Base-by-base conservation (phyloP, 2,797 vertebrate species). In the Yasuhikotakia modesta region DNA sequence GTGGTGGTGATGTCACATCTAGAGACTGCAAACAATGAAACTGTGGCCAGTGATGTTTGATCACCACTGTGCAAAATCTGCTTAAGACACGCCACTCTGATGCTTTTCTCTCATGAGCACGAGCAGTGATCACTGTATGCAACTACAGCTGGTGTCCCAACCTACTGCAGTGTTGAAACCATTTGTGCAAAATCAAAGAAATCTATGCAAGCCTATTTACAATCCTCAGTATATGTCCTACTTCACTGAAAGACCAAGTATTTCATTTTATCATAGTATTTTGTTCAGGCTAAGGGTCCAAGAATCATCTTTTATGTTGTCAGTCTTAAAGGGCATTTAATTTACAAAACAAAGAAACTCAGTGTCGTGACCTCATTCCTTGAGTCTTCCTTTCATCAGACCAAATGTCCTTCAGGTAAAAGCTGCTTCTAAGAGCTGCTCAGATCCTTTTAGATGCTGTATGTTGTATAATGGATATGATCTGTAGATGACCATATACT, bases 191-290 rank as follows among this genome's bases (percentile, higher is more conserved):
- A 61, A 61, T 60, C 21, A 64, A 71, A 76, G 65, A 76, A 19
- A 76, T 64, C 76, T 70, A 70, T 64, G 68, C 76, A 78, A 78
- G 58, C 63, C 6, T 53, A 55, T 14, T 17, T 76, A 78, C 21
- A 78, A 70, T 61, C 30, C 16, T 43, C 27, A 24, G 35, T 61
- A 22, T 76, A 22, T 21, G 45, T 70, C 10, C 61, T 48, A n/a
- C 24, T 13, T 58, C 7, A 19, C 21, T 17, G 32, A 46, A 48
- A 30, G 53, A 70, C 32, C 19, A 27, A 71, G 76, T 65, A 45
- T 78, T 78, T 30, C 1, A 5, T 65, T 21, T 17, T 63, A 53
- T 53, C 14, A 16, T 55, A 55, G 32, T 78, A 16, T 78, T 70
- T 64, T 53, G 19, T 53, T 53, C 27, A 7, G 32, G 12, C 76